phyloP scores from a whole-genome alignment of 2,797 vertebrate species.

The Gymnocypris eckloni region DNA sequence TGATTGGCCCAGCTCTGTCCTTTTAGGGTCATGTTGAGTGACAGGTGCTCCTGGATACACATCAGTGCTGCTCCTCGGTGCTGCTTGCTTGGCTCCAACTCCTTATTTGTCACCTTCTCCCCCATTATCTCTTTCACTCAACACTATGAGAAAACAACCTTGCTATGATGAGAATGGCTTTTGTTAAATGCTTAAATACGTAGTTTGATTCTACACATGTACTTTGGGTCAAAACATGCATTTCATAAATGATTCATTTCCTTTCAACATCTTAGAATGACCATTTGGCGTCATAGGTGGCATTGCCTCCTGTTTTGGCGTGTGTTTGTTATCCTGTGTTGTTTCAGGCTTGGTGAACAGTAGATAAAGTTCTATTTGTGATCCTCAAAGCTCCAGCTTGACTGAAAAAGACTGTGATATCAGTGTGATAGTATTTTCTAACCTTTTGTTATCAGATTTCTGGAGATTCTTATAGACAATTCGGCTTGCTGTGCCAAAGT shows the following conservation, averaged over 20 bases:
- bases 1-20: conserved; percentile 82
- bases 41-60: conserved; percentile 72
- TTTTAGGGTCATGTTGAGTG: conserved; percentile 81
- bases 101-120: conserved; percentile 75
- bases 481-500: conserved; percentile 41
- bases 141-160: conserved; percentile 61
- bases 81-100: conserved; percentile 60
- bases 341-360: conserved; percentile 24
- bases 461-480: conserved; percentile 28
- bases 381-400: conserved; percentile 32
- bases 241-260: background rate
- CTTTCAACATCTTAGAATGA: background rate
- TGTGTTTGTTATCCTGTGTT: conserved; percentile 23
- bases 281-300: background rate
- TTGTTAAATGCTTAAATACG: background rate
- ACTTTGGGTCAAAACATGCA: background rate
- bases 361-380: conserved; percentile 68
- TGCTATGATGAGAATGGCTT: background rate
- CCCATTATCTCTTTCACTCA: conserved; percentile 43
- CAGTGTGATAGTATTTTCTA: conserved; percentile 35
- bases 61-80: conserved; percentile 55
- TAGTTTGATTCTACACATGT: background rate
- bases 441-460: conserved; percentile 38
- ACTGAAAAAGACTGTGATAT: conserved; percentile 27
- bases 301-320: background rate